Percentiles rank a stretch among this genome's conserved stretches.
Evolutionary conservation across 2,797 vertebrate species (phyloP).

Genomic region (Sebastolobus alascanus): DNA sequence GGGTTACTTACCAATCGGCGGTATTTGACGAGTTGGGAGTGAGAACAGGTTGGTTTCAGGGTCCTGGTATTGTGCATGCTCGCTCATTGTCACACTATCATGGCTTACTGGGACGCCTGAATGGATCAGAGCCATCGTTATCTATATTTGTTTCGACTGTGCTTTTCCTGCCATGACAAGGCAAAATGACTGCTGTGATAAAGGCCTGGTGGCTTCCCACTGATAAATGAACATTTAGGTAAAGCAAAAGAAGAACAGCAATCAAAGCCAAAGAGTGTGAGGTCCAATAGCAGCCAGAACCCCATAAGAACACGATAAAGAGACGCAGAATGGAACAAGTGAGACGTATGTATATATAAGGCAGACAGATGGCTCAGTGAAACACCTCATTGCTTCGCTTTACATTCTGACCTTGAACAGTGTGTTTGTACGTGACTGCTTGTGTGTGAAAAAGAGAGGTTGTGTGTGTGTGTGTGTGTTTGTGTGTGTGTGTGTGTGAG

Average conservation of each 20-base stretch:
- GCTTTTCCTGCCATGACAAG: background rate
- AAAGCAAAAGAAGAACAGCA: background rate
- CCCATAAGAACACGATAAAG: background rate
- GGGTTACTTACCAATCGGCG: too few species aligned
- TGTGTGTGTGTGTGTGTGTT: background rate
- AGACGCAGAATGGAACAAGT: background rate
- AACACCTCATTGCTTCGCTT: conserved; percentile 48
- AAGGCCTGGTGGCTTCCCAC: background rate
- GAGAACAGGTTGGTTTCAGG: background rate
- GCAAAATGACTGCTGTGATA: background rate
- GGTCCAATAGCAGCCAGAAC: background rate
- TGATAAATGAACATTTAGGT: background rate
- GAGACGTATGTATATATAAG: conserved; percentile 1
- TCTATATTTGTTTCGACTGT: background rate
- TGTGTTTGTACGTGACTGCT: conserved; percentile 12
- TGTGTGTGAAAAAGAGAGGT: background rate
- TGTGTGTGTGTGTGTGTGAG: conserved; percentile 6
- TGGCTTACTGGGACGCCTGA: background rate
- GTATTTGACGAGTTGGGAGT: too few species aligned
- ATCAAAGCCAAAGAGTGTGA: background rate
- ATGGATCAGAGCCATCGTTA: background rate
- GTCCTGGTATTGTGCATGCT: background rate
- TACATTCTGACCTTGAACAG: conserved; percentile 52
- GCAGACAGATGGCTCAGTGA: conserved; percentile 50
- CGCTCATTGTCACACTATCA: background rate